Conservation (phyloP, 2,888 invertebrate species). For the Lasioglossum lativentre region DNA sequence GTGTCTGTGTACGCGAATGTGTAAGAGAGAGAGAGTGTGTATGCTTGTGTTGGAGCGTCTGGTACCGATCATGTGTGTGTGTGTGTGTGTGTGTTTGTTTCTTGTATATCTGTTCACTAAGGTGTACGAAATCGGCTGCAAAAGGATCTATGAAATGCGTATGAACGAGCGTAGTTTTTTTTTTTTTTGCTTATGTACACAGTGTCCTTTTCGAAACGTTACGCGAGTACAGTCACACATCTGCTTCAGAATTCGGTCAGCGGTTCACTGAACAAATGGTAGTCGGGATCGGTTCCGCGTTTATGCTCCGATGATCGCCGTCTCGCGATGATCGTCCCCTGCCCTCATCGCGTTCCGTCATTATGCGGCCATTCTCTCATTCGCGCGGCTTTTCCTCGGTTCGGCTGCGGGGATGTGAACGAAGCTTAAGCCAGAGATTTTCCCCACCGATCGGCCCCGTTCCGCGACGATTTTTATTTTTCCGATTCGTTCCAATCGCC, state of each 20-base stretch:
- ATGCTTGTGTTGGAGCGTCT: neutral
- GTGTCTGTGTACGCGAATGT: neutral
- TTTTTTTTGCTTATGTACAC: constrained; percentile 65
- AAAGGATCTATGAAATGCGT: constrained; percentile 70
- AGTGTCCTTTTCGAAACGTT: constrained; percentile 52
- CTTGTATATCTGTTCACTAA: constrained; percentile 11
- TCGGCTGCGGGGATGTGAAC: constrained; percentile 28
- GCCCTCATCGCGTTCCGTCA: neutral
- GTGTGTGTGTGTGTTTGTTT: neutral
- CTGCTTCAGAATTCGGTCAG: constrained; percentile 53
- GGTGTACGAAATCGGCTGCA: constrained; percentile 67
- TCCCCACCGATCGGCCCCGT: constrained; percentile 23
- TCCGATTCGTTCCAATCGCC: neutral
- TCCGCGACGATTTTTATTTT: neutral
- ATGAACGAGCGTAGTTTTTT: constrained; percentile 61
- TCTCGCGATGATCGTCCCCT: constrained; percentile 8
- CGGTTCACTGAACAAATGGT: neutral
- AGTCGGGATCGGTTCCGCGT: constrained; percentile 20
- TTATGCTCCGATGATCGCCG: constrained; percentile 22
- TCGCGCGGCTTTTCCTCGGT: neutral
- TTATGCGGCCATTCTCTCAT: neutral
- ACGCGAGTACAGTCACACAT: constrained; percentile 46
- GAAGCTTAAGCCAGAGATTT: constrained; percentile 52
- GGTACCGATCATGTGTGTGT: neutral
- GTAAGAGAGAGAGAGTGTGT: neutral